phyloP scores from a whole-genome alignment of 2,113 vertebrate genomes.

The Lophius piscatorius region DNA sequence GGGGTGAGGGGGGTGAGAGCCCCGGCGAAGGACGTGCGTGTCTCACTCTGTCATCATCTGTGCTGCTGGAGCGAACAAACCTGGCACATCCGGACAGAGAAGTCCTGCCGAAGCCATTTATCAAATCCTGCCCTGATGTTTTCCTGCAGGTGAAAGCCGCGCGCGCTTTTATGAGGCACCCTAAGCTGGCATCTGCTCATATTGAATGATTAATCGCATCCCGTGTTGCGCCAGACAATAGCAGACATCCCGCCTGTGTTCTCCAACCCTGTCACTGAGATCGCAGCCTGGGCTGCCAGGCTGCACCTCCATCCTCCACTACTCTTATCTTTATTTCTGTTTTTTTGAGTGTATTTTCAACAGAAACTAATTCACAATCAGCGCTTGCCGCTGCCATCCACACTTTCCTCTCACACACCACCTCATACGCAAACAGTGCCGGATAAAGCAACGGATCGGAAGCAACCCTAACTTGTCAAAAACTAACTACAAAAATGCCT shows the following conservation, averaged over 20 bases:
- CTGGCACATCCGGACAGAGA: constrained; percentile 47
- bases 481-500: background rate
- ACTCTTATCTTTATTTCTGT: constrained; percentile 4
- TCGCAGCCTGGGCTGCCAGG: too few species aligned
- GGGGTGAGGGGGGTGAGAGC: constrained; percentile 22
- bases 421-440: background rate
- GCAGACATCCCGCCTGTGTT: constrained; percentile 18
- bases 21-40: constrained; percentile 23
- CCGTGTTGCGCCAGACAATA: constrained; percentile 37
- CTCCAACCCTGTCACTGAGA: constrained; percentile 53
- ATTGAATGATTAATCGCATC: constrained; percentile 34
- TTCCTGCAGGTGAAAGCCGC: constrained; percentile 3
- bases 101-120: constrained; percentile 43
- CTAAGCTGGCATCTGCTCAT: constrained; percentile 34
- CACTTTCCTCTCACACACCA: constrained; percentile 21
- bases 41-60: constrained; percentile 43
- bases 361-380: constrained; percentile 50
- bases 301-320: constrained; percentile 20
- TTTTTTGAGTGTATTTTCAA: too few species aligned
- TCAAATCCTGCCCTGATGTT: constrained; percentile 30
- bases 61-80: constrained; percentile 41
- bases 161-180: constrained; percentile 1
- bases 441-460: background rate
- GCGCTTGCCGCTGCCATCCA: constrained; percentile 15
- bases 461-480: constrained; percentile 56